Evolutionary conservation across 2,113 vertebrate genomes (phyloP), one percentile per base, ranked within the genome.

Genomic region (Leuciscus idus): DNA sequence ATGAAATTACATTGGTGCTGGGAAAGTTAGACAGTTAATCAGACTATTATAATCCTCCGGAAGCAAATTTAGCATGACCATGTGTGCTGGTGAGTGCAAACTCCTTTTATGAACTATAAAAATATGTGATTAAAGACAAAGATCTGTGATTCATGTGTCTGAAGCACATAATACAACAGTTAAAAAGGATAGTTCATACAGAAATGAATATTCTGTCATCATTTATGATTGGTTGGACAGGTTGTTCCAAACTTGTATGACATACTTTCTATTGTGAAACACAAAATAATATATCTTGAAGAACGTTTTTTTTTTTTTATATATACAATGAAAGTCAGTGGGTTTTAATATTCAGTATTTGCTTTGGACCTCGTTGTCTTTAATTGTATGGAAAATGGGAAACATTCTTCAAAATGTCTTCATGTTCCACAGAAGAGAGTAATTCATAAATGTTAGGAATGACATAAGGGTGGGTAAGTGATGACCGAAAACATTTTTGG

Each of bases 51-150:
- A 21, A 66, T 66, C 8, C n/a, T 48, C 4, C n/a, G 46, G 15
- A n/a, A 28, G 59, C 26, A 81, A 64, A 81, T 46, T 81, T 30
- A 81, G 59, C 78, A 81, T 64, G 39, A 28, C 79, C 59, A 66
- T 28, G 61, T 28, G 76, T 79, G 76, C 76, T 59, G 19, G 76
- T 59, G 23, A 80, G 33, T 1, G 0, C 23, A 81, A 74, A 75
- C 59, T 81, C 7, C 15, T 46, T 46, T 81, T 33, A 79, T 81
- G 39, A 43, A 39, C n/a, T 81, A 62, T 81, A 28, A 48, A 81
- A 43, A 81, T 64, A 13, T 43, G 30, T 39, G 9, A 59, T 59
- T 78, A 6, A 59, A 59, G 2, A 73, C 39, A 55, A 55, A 57
- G 23, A 43, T 43, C 11, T 73, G 70, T 46, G 23, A 48, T 74